Percentiles rank a stretch among this genome's conserved stretches.
These are phyloP conservation scores for Idaea aversata DNA, from an alignment of 2,888 invertebrate genomes.

Conservation along the genomic window DNA sequence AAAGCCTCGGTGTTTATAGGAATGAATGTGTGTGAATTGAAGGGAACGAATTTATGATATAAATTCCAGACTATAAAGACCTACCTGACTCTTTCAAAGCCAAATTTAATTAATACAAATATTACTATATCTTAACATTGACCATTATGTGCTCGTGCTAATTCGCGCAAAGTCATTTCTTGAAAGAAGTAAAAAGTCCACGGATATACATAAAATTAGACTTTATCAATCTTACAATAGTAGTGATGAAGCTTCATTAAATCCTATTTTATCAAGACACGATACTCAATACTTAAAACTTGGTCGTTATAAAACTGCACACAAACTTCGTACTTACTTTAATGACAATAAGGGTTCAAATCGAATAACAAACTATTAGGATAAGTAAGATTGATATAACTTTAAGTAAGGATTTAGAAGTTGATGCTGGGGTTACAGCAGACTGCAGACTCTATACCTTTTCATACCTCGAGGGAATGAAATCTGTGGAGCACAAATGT, in stretches of 20 bases:
- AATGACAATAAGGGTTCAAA: slow-evolving; percentile 25
- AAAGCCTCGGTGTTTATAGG: too few relatives aligned
- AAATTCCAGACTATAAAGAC: too few relatives aligned
- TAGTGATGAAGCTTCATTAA: background rate
- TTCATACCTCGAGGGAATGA: too few relatives aligned
- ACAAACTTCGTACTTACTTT: slow-evolving; percentile 23
- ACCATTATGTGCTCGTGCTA: too few relatives aligned
- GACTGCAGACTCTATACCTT: background rate
- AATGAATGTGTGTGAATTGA: too few relatives aligned
- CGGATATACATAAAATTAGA: background rate
- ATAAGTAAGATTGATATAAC: slow-evolving; percentile 32
- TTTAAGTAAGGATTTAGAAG: slow-evolving; percentile 10
- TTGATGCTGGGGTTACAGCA: background rate
- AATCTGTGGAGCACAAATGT: too few relatives aligned
- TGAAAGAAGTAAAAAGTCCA: too few relatives aligned
- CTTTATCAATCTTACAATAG: background rate
- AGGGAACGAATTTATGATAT: too few relatives aligned
- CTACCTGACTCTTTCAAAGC: too few relatives aligned
- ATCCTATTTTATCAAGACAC: background rate
- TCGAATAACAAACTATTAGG: slow-evolving; percentile 27
- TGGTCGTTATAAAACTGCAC: slow-evolving; percentile 26
- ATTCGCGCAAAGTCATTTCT: too few relatives aligned
- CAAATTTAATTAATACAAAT: too few relatives aligned
- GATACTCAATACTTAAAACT: background rate
- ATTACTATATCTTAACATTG: too few relatives aligned